Conservation (phyloP, 2,113 vertebrate species). For the Procavia capensis region DNA sequence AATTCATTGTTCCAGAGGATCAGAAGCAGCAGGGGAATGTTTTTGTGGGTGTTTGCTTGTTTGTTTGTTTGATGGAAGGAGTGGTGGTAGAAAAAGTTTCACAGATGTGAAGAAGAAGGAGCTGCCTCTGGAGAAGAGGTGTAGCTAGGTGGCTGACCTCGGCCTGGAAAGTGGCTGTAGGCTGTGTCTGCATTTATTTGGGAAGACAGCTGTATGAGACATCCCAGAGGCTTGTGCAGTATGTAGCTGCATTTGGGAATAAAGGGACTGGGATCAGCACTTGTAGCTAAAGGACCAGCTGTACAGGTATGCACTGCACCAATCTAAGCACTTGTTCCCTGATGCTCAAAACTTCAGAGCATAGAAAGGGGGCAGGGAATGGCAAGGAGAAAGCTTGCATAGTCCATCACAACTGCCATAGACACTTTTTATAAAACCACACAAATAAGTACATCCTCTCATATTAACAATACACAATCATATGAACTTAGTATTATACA, state of each 20-base stretch:
- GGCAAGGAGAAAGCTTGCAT: background rate
- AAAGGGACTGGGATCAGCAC: background rate
- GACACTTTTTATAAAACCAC: background rate
- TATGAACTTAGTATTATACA: background rate
- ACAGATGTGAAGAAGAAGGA: background rate
- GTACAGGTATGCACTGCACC: background rate
- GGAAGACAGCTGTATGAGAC: rapidly evolving
- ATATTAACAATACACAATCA: background rate
- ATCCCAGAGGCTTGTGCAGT: rapidly evolving
- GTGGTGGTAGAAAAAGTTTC: background rate
- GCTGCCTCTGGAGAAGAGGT: background rate
- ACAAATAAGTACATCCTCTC: background rate
- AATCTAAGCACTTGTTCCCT: background rate
- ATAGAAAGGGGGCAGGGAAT: background rate
- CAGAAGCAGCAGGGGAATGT: background rate
- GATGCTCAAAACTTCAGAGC: background rate
- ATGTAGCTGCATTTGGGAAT: background rate
- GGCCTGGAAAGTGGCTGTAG: background rate
- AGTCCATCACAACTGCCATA: background rate
- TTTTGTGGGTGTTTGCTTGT: background rate
- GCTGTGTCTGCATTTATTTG: rapidly evolving
- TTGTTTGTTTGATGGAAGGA: background rate
- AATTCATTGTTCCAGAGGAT: background rate
- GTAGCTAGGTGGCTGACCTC: too few species aligned
- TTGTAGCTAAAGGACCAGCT: background rate